Base-by-base conservation (phyloP, 2,888 invertebrate genomes). In the Mythimna impura region DNA sequence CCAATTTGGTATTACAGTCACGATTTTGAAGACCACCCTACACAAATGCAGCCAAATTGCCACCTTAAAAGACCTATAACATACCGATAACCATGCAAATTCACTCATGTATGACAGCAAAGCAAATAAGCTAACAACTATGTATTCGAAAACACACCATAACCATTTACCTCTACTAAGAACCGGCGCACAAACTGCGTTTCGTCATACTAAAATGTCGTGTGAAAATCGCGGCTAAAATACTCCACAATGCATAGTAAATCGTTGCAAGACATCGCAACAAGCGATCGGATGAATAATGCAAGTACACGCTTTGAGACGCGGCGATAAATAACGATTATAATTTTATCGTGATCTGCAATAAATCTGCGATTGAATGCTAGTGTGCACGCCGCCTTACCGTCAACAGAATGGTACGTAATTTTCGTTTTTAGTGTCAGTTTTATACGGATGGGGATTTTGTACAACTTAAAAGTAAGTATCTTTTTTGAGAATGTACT, bases 251-350 rank as follows among this genome's bases (percentile, higher is more conserved):
- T 92, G 88, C 91, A 89, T 90, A 90, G 91, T 93, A 92, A 94
- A 94, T 92, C 89, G 87, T 84, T 86, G 88, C 86, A 87, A 87
- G 91, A 90, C 93, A 89, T 89, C 90, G 89, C 90, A 89, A 89
- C 89, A 89, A 87, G 86, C 88, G 81, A 87, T 88, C 87, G 82
- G 82, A 94, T 95, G 94, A 95, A 95, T 95, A 93, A 95, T 95
- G 93, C 94, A 95, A 87, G 89, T 90, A 92, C 93, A 93, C 93
- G 94, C 88, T 89, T 86, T 84, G 79, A 84, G 78, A 83, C 81
- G 82, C 80, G 71, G 89, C 92, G 91, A 94, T 95, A 95, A 95
- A 95, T 95, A 93, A 94, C 94, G 93, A 94, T 95, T 95, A 94
- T 95, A 94, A 95, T 95, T 94, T 95, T 94, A 94, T 95, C 94